Evolutionary conservation across 2,113 vertebrate genomes (phyloP).

Genomic region (Colistium nudipinnis): DNA sequence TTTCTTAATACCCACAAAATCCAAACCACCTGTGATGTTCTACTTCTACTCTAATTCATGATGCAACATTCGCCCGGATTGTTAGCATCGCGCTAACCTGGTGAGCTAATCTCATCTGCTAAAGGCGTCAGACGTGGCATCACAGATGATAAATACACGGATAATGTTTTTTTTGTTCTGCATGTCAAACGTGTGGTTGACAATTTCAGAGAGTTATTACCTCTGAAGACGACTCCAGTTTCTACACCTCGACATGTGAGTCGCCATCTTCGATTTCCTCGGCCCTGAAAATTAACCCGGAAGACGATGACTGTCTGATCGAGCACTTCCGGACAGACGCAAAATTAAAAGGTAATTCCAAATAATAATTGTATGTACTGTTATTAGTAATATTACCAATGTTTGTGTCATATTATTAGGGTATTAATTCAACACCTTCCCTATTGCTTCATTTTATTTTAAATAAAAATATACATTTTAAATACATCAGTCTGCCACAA

Average conservation of each 20-base stretch:
- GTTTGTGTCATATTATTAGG: too few species aligned
- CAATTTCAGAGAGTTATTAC: slow-evolving; percentile 63
- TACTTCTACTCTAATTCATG: background rate
- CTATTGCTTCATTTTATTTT: too few species aligned
- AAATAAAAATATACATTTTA: too few species aligned
- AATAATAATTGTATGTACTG: too few species aligned
- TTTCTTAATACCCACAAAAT: background rate
- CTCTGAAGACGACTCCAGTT: slow-evolving; percentile 81
- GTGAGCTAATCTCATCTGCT: slow-evolving; percentile 14
- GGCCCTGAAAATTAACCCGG: slow-evolving; percentile 66
- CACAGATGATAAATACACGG: rapidly evolving
- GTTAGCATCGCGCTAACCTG: slow-evolving; percentile 40
- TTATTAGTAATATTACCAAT: too few species aligned
- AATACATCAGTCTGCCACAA: too few species aligned
- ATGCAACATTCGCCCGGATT: slow-evolving; percentile 1
- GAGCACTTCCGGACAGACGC: slow-evolving; percentile 43
- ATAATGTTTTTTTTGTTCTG: rapidly evolving
- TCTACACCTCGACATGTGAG: slow-evolving; percentile 82
- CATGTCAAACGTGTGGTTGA: background rate
- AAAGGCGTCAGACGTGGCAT: too few species aligned
- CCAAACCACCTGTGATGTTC: background rate
- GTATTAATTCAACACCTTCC: too few species aligned
- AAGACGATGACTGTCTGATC: slow-evolving; percentile 1
- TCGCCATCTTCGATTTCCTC: slow-evolving; percentile 83
- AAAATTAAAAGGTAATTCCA: too few species aligned